Evolutionary conservation across 2,113 vertebrate genomes (phyloP), one percentile per base, ranked within the genome.

Genomic region (Gymnobelideus leadbeateri): DNA sequence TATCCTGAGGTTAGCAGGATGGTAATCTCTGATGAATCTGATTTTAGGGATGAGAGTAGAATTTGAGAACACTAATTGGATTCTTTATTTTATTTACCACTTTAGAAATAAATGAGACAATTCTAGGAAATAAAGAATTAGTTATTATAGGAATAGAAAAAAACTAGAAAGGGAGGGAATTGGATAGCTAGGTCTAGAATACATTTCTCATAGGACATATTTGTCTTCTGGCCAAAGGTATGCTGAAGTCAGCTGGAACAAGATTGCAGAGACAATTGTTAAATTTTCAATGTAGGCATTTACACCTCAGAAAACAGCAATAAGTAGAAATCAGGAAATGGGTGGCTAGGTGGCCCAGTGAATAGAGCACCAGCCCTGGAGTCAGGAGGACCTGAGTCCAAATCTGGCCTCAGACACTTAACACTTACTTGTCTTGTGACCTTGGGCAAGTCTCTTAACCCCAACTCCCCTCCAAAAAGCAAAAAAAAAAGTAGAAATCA

Each of bases 61-160:
- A 52, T 89, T 95, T 89, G 37, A 49, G 28, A 28, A 93, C 95
- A 94, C 92, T 95, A 92, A 95, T 95, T 91, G 77, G 90, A 91
- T 96, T 96, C 93, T 89, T 96, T 77, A 94, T 93, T 54, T 95
- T 91, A 95, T 93, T 95, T 91, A 19, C 51, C 52, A 57, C 90
- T 91, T 95, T 96, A 89, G 90, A 97, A 97, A 96, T 89, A 96
- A 96, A 96, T 25, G 68, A 96, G 55, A 92, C 91, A 96, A 94
- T 93, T 92, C 68, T 93, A 92, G 89, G 61, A 95, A 54, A 84
- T 43, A 37, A 84, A 84, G 37, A 84, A 23, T 43, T 84, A 84
- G 68, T 43, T 43, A 43, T 84, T n/a, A 84, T 43, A 84, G 68
- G 43, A 84, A 43, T 84, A 43, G 68, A 43, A 43, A 43, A 84